A percentile compares a stretch with the other conserved stretches of the same genome.
These are phyloP conservation scores for Drosophila pseudotalamancana DNA, from an alignment of 2,888 invertebrate species.

Conservation along the genomic window DNA sequence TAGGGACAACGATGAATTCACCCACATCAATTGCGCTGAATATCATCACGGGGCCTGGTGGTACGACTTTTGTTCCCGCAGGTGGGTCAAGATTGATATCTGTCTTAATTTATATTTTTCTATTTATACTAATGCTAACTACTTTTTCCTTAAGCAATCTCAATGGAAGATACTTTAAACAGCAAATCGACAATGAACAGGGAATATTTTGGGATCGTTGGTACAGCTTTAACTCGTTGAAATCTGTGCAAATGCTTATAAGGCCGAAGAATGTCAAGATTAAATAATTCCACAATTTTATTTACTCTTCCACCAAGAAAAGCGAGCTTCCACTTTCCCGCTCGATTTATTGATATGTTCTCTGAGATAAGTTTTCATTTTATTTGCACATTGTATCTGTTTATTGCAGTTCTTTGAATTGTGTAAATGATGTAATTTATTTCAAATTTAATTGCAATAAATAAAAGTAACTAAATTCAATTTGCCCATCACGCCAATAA, in stretches of 20 bases:
- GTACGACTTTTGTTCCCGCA: constrained; percentile 89
- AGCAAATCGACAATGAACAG: constrained; percentile 83
- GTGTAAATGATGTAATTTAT: constrained; percentile 56
- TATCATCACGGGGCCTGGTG: constrained; percentile 90
- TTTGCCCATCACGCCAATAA: not conserved
- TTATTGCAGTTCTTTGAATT: constrained; percentile 40
- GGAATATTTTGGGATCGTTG: constrained; percentile 89
- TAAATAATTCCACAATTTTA: too few relatives aligned
- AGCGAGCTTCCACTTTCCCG: too few relatives aligned
- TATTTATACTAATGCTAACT: too few relatives aligned
- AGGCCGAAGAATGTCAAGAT: constrained; percentile 74
- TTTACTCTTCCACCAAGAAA: too few relatives aligned
- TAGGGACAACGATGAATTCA: constrained; percentile 88
- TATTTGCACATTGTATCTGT: constrained; percentile 23
- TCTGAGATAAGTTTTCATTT: constrained; percentile 22
- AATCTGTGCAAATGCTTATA: constrained; percentile 88
- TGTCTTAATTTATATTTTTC: not conserved
- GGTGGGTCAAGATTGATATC: constrained; percentile 80
- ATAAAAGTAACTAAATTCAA: constrained; percentile 51
- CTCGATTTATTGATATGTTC: constrained; percentile 31
- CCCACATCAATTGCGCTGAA: constrained; percentile 87
- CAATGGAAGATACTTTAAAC: constrained; percentile 85
- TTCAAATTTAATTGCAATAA: constrained; percentile 49
- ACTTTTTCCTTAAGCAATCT: constrained; percentile 85
- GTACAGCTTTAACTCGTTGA: constrained; percentile 86